These are phyloP conservation scores for Lasiommata megera DNA, from an alignment of 2,888 invertebrate genomes.

Conservation along the genomic window DNA sequence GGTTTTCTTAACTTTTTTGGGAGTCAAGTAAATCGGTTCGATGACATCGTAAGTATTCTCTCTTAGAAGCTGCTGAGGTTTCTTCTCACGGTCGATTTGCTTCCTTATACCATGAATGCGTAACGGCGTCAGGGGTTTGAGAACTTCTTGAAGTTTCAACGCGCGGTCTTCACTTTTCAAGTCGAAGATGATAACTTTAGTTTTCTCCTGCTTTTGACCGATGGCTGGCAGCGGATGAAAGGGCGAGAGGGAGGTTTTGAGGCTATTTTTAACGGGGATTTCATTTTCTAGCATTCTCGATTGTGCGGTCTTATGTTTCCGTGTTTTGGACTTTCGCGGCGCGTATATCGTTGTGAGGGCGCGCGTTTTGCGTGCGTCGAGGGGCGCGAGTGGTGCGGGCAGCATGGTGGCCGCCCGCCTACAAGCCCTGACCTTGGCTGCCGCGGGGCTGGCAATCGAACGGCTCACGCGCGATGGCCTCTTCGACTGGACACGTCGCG, in stretches of 20 bases:
- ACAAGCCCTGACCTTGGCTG: slow-evolving; percentile 62
- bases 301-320: slow-evolving; percentile 66
- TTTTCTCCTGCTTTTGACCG: slow-evolving; percentile 60
- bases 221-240: slow-evolving; percentile 76
- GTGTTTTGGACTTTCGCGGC: slow-evolving; percentile 63
- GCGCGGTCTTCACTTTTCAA: slow-evolving; percentile 48
- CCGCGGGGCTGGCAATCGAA: slow-evolving; percentile 45
- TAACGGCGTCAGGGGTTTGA: slow-evolving; percentile 67
- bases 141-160: slow-evolving; percentile 57
- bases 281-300: slow-evolving; percentile 70
- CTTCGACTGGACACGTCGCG: slow-evolving; percentile 30
- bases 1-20: slow-evolving; percentile 46
- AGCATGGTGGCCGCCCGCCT: slow-evolving; percentile 67
- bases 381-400: slow-evolving; percentile 66
- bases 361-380: slow-evolving; percentile 66
- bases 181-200: slow-evolving; percentile 69
- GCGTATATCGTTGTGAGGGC: slow-evolving; percentile 73
- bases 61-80: slow-evolving; percentile 61
- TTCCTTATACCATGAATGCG: slow-evolving; percentile 58
- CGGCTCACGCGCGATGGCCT: slow-evolving; percentile 40
- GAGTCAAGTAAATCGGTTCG: slow-evolving; percentile 60
- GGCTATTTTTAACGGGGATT: slow-evolving; percentile 55
- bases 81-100: slow-evolving; percentile 48
- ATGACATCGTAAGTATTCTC: slow-evolving; percentile 76
- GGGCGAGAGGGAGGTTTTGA: slow-evolving; percentile 64